phyloP scores from a whole-genome alignment of 2,797 vertebrate genomes.

The Diplodus sargus region DNA sequence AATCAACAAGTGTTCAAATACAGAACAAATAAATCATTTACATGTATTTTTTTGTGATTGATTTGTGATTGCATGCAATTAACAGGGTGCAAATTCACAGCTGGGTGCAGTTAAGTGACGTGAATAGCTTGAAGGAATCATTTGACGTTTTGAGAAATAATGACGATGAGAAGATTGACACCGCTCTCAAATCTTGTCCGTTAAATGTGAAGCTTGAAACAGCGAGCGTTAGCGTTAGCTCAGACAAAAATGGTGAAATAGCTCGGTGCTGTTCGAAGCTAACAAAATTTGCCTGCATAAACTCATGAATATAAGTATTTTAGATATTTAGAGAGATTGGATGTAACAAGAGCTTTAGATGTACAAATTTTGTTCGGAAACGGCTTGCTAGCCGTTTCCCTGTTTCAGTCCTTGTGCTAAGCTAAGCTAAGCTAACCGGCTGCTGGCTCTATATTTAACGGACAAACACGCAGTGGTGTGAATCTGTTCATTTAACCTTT shows the following conservation, averaged over 20 bases:
- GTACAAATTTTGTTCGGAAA: not conserved
- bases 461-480: not conserved
- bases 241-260: not conserved
- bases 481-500: not conserved
- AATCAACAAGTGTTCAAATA: not conserved
- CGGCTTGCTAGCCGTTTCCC: not conserved
- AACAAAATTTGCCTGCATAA: not conserved
- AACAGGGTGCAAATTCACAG: conserved; percentile 1
- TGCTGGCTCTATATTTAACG: not conserved
- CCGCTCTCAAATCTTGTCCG: too few species aligned
- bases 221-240: not conserved
- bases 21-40: not conserved
- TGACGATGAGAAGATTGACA: not conserved
- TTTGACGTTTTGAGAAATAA: conserved; percentile 10
- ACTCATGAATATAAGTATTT: not conserved
- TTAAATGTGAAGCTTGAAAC: not conserved
- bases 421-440: not conserved
- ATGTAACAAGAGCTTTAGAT: not conserved
- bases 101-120: conserved; percentile 25
- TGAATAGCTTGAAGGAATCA: too few species aligned
- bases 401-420: not conserved
- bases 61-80: conserved; percentile 36
- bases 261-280: not conserved
- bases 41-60: not conserved
- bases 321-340: not conserved